Conservation (phyloP, 2,888 invertebrate genomes). For the Trilocha varians region DNA sequence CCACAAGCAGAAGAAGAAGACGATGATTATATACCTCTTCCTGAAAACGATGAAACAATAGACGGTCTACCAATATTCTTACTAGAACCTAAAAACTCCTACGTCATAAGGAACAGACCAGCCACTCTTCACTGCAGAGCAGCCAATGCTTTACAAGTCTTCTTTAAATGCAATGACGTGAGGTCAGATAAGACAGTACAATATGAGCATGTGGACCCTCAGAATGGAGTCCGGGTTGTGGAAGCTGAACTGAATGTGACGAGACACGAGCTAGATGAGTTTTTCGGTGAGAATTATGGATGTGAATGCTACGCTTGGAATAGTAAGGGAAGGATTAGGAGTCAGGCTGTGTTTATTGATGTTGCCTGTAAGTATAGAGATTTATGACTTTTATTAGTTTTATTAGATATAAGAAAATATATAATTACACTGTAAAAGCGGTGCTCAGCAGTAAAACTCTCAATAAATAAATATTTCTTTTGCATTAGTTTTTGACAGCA, state of each 20-base stretch:
- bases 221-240: slow-evolving; percentile 83
- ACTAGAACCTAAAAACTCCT: slow-evolving; percentile 89
- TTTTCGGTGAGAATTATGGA: slow-evolving; percentile 84
- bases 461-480: no score
- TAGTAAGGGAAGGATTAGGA: slow-evolving; percentile 81
- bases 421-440: not conserved
- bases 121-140: slow-evolving; percentile 91
- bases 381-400: not conserved
- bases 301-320: slow-evolving; percentile 93
- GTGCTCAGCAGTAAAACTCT: no score
- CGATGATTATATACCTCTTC: slow-evolving; percentile 64
- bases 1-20: slow-evolving; percentile 59
- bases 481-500: no score
- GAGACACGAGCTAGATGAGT: slow-evolving; percentile 86
- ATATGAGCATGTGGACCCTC: slow-evolving; percentile 84
- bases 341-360: slow-evolving; percentile 83
- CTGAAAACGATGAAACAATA: slow-evolving; percentile 75
- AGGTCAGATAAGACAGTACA: slow-evolving; percentile 72
- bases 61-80: slow-evolving; percentile 88
- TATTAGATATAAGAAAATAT: not conserved
- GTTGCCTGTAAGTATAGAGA: slow-evolving; percentile 85
- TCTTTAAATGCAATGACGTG: slow-evolving; percentile 85
- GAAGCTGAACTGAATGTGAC: slow-evolving; percentile 85
- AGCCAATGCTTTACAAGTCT: slow-evolving; percentile 87
- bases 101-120: slow-evolving; percentile 90